Conservation (phyloP, 2,797 vertebrate genomes). For the Chelmon rostratus region DNA sequence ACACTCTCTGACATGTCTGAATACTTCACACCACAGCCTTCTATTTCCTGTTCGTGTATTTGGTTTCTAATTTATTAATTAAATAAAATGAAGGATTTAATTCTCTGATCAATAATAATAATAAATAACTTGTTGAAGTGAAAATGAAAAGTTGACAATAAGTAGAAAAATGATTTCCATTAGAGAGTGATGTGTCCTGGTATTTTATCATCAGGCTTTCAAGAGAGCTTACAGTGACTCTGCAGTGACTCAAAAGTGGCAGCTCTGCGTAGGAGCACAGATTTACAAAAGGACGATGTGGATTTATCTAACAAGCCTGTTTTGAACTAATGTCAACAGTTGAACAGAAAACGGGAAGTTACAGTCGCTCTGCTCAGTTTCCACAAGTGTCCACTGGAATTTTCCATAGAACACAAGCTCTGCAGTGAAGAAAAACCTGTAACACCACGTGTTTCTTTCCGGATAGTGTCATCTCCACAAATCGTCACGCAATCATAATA, state of each 20-base stretch:
- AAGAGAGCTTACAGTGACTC: neutral
- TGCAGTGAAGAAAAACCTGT: neutral
- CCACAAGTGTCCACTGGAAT: constrained; percentile 6
- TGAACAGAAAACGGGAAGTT: constrained; percentile 4
- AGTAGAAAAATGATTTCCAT: neutral
- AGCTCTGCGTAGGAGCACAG: neutral
- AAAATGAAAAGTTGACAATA: neutral
- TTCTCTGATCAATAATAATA: neutral
- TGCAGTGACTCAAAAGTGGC: neutral
- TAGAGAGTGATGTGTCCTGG: neutral
- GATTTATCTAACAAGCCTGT: neutral
- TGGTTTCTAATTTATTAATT: neutral
- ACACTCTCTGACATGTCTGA: neutral
- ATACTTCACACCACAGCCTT: too few relatives aligned
- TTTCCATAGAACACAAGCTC: neutral
- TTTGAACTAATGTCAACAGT: neutral
- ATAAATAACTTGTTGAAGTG: too few relatives aligned
- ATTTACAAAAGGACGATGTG: neutral
- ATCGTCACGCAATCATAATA: neutral
- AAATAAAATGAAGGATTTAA: neutral
- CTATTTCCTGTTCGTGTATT: too few relatives aligned
- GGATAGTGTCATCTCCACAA: neutral
- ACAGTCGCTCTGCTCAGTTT: neutral
- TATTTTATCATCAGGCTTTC: neutral
- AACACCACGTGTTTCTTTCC: neutral